phyloP scores from a whole-genome alignment of 2,113 vertebrate species.

The Chauna torquata region DNA sequence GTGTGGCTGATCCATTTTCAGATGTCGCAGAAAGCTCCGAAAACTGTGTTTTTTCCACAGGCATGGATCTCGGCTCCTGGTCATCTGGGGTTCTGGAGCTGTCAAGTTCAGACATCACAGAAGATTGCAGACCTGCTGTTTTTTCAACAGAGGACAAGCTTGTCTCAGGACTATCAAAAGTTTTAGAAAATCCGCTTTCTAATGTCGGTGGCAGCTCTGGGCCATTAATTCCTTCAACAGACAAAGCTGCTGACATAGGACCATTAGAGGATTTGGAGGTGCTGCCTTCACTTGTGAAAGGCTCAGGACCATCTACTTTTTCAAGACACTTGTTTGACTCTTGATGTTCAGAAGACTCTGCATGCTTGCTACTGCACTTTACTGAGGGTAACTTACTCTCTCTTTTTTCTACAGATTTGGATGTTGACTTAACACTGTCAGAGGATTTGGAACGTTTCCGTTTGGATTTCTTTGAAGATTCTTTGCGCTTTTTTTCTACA shows the following conservation, averaged over 20 bases:
- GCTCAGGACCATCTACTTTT: slow-evolving; percentile 3
- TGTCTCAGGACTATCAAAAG: slow-evolving; percentile 70
- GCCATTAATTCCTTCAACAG: slow-evolving; percentile 7
- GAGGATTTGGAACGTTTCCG: slow-evolving; percentile 78
- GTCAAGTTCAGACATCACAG: slow-evolving; percentile 63
- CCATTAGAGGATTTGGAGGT: slow-evolving; percentile 74
- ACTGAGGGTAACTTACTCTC: slow-evolving; percentile 58
- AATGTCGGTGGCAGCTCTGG: slow-evolving; percentile 34
- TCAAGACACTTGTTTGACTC: slow-evolving; percentile 65
- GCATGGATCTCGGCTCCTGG: slow-evolving; percentile 74
- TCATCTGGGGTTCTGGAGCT: slow-evolving; percentile 58
- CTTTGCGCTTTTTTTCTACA: slow-evolving; percentile 53
- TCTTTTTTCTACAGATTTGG: slow-evolving; percentile 85
- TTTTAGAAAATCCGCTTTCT: background rate
- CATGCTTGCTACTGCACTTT: slow-evolving; percentile 60
- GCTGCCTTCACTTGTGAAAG: slow-evolving; percentile 62
- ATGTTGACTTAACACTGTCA: slow-evolving; percentile 83
- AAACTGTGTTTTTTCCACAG: background rate
- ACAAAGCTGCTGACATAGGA: slow-evolving; percentile 78
- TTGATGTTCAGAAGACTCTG: slow-evolving; percentile 76
- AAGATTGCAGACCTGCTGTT: slow-evolving; percentile 12
- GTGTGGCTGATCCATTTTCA: slow-evolving; percentile 64
- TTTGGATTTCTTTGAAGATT: slow-evolving; percentile 77
- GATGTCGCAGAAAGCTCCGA: background rate
- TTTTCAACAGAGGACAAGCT: slow-evolving; percentile 66